phyloP scores from a whole-genome alignment of 92 coral and sea anemone genomes.

The Epizoanthus ramosus region DNA sequence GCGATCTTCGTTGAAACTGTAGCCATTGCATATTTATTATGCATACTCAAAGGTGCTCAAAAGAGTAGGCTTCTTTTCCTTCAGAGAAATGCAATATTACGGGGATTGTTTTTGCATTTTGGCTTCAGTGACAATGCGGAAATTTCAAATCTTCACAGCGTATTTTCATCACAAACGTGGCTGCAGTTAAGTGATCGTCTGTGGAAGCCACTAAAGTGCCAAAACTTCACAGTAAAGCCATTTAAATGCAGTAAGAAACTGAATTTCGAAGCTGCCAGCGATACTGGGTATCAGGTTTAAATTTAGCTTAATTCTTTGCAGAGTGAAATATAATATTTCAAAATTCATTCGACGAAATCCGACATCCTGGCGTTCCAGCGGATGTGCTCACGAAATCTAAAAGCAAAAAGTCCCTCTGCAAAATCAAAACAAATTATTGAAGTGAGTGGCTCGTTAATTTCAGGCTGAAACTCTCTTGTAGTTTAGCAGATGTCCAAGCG shows the following conservation, averaged over 20 bases:
- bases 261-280: neutral
- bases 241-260: neutral
- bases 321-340: slow-evolving; percentile 25
- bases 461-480: neutral
- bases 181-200: neutral
- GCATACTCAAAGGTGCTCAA: too few relatives aligned
- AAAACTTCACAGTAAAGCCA: neutral
- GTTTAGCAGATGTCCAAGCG: neutral
- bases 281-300: slow-evolving; percentile 9
- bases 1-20: too few relatives aligned
- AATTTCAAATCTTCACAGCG: neutral
- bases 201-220: neutral
- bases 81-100: too few relatives aligned
- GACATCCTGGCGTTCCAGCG: slow-evolving; percentile 38
- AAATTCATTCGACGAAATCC: slow-evolving; percentile 18
- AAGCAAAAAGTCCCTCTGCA: slow-evolving; percentile 27
- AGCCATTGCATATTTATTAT: too few relatives aligned
- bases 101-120: too few relatives aligned
- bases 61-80: too few relatives aligned
- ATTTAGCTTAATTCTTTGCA: slow-evolving; percentile 22
- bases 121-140: too few relatives aligned
- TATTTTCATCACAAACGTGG: slow-evolving; percentile 8
- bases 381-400: slow-evolving; percentile 17
- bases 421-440: slow-evolving; percentile 14
- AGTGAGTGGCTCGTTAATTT: slow-evolving; percentile 1